A percentile compares a stretch with the other conserved stretches of the same genome.
These are phyloP conservation scores for Glaucopsyche alexis DNA, from an alignment of 2,888 invertebrate genomes.

Conservation along the genomic window DNA sequence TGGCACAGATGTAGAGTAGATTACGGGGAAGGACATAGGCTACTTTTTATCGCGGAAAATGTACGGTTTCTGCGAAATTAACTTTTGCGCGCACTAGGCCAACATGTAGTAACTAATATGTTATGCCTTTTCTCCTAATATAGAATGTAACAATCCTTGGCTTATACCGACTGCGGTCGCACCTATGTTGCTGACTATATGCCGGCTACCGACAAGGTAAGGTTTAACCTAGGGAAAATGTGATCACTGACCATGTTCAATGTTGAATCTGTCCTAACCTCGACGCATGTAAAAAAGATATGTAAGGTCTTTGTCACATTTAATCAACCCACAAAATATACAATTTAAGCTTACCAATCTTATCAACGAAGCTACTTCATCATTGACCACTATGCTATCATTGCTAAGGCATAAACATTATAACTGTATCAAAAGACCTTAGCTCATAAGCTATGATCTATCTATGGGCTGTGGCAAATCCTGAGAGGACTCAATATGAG, in stretches of 20 bases:
- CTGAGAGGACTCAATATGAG: too few species aligned
- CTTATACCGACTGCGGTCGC: neutral
- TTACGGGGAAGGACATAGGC: too few species aligned
- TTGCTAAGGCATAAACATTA: too few species aligned
- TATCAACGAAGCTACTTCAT: too few species aligned
- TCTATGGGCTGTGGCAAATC: too few species aligned
- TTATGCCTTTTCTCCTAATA: neutral
- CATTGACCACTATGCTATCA: too few species aligned
- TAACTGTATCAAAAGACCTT: too few species aligned
- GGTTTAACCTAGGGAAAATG: neutral
- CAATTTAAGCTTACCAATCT: too few species aligned
- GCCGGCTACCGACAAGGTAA: neutral
- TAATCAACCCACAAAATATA: neutral
- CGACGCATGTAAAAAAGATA: neutral
- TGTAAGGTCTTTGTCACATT: neutral
- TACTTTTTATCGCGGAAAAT: too few species aligned
- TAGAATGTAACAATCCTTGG: conserved; percentile 8
- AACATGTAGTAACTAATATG: neutral
- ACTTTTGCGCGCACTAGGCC: too few species aligned
- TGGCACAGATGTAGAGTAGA: neutral
- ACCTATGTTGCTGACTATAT: neutral
- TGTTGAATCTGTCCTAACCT: neutral
- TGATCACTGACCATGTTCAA: neutral
- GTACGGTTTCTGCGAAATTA: too few species aligned
- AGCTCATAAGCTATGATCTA: too few species aligned